Evolutionary conservation across 2,113 vertebrate species (phyloP).

Genomic region (Salvelinus namaycush): DNA sequence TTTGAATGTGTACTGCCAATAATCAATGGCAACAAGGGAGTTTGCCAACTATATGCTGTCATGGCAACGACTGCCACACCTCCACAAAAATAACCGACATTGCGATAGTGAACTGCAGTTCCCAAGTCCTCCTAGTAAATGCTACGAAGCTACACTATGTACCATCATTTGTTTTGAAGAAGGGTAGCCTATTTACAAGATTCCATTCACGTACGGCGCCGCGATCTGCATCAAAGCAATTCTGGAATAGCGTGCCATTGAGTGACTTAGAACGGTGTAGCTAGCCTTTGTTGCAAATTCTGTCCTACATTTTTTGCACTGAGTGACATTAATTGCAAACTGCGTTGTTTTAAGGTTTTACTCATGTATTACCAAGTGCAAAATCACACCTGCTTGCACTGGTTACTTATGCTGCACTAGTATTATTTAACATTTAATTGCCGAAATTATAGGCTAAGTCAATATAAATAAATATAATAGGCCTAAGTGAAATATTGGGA

Average conservation of each 20-base stretch:
- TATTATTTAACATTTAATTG: too few relatives aligned
- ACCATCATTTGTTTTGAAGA: background rate
- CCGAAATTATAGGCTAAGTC: too few relatives aligned
- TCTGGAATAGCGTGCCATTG: conserved; percentile 19
- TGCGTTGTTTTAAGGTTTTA: too few relatives aligned
- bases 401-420: too few relatives aligned
- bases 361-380: too few relatives aligned
- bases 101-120: conserved; percentile 28
- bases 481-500: too few relatives aligned
- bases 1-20: conserved; percentile 12
- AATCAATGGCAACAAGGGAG: conserved; percentile 37
- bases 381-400: too few relatives aligned
- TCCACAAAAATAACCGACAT: conserved; percentile 38
- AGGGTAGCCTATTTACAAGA: conserved; percentile 17
- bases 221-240: conserved; percentile 13
- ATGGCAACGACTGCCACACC: conserved; percentile 61
- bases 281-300: conserved; percentile 1
- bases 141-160: background rate
- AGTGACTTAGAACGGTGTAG: background rate
- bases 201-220: conserved; percentile 49
- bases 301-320: conserved; percentile 10
- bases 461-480: too few relatives aligned
- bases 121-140: background rate
- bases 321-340: too few relatives aligned
- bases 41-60: conserved; percentile 61